phyloP scores from a whole-genome alignment of 2,797 vertebrate species.

The Syndactyla subalaris region DNA sequence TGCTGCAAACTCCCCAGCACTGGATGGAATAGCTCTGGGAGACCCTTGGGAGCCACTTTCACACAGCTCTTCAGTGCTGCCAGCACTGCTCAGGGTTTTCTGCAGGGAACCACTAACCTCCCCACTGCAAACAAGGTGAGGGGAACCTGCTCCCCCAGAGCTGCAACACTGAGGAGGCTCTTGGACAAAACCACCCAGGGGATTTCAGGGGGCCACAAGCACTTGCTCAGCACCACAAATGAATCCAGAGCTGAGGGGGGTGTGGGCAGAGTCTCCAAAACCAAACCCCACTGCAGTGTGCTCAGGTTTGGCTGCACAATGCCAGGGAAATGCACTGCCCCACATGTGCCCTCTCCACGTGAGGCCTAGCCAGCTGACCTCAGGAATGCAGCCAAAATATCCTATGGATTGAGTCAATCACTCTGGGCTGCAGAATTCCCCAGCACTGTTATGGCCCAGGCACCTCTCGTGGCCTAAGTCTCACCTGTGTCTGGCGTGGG shows the following conservation, averaged over 20 bases:
- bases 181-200: neutral
- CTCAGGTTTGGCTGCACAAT: neutral
- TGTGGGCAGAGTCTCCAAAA: neutral
- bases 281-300: neutral
- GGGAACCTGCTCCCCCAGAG: neutral
- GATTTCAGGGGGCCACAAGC: neutral
- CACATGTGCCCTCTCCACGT: neutral
- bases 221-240: neutral
- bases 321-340: neutral
- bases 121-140: neutral
- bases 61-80: neutral
- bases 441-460: neutral
- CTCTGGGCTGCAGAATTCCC: neutral
- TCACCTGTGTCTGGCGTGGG: neutral
- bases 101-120: neutral
- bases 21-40: neutral
- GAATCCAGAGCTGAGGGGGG: accelerated
- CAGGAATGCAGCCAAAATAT: slow-evolving; percentile 19
- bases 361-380: neutral
- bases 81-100: neutral
- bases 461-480: neutral
- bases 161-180: neutral
- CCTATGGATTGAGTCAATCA: neutral
- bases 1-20: neutral
- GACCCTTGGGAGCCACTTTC: neutral